Evolutionary conservation across 2,797 vertebrate species (phyloP), one percentile per base, ranked within the genome.

Genomic region (Microctenopoma stevenorrisi): DNA sequence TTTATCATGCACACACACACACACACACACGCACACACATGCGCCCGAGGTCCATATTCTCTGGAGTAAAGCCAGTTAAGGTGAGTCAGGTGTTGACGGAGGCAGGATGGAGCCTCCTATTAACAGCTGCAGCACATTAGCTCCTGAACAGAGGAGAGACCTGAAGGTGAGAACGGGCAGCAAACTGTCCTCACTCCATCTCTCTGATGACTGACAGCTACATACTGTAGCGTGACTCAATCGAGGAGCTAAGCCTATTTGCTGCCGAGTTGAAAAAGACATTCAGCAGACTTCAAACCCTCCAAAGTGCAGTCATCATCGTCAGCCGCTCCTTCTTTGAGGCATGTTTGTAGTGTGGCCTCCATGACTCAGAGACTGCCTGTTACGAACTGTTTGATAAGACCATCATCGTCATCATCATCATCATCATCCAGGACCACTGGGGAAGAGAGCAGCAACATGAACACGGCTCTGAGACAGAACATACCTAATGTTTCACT

Each of bases 51-150:
- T 59, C 46, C 57, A 64, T 54, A 60, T 70, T 59, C 63, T 72
- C 25, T 83, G 26, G 68, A 66, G 64, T 55, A 64, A 54, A 75
- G 64, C 69, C 57, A 72, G 73, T 61, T 60, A 52, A 79, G 76
- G 79, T 78, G 78, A 76, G 62, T 70, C 78, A 66, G 79, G 85
- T 84, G 74, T 81, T 86, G 70, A 73, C 33, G 38, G 69, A 74
- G 59, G 47, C 60, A 63, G 67, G 38, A 60, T 66, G 74, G 33
- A 72, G 76, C 50, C 28, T 61, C 35, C 78, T 85, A 86, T 81
- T 84, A 86, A 86, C 86, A 85, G 75, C 67, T 44, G 64, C 51
- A 72, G 54, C 50, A 74, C 72, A 84, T 82, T 80, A 73, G 59
- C 56, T 72, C 35, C 44, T 60, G 64, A 52, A 57, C 2, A 28